These are phyloP conservation scores for Lepidochrysops patricia DNA, from an alignment of 2,888 invertebrate species.

Conservation along the genomic window DNA sequence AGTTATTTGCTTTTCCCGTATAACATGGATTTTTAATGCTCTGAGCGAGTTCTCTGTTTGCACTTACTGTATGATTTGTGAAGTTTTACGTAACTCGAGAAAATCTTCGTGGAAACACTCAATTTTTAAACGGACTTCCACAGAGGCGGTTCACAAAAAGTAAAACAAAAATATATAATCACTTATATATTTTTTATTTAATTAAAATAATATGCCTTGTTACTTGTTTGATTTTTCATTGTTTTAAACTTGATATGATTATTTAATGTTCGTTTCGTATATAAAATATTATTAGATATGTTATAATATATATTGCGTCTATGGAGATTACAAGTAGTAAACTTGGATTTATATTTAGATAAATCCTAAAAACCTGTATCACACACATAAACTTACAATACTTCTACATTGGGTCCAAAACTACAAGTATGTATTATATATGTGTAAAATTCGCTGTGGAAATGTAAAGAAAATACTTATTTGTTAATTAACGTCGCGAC, in stretches of 20 bases:
- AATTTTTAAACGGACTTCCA: neutral
- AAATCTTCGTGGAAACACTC: neutral
- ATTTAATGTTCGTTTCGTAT: no score
- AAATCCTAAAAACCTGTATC: no score
- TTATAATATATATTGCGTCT: no score
- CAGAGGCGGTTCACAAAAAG: neutral
- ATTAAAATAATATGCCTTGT: no score
- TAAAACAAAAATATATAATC: neutral
- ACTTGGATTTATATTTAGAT: no score
- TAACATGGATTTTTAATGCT: neutral
- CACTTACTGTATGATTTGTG: neutral
- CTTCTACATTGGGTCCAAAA: neutral
- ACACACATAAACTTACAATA: neutral
- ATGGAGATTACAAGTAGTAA: no score
- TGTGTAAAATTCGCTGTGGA: neutral
- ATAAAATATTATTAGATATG: no score
- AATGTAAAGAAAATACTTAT: slow-evolving; percentile 1
- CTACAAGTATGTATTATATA: no score
- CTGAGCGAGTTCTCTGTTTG: neutral
- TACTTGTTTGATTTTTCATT: no score
- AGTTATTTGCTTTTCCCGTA: neutral
- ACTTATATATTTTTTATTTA: no score
- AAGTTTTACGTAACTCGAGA: neutral
- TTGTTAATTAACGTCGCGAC: neutral
- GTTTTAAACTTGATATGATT: no score